Percentiles rank a stretch among this genome's conserved stretches.
Evolutionary conservation across 2,797 vertebrate genomes (phyloP).

Genomic region (Chelidonichthys spinosus): DNA sequence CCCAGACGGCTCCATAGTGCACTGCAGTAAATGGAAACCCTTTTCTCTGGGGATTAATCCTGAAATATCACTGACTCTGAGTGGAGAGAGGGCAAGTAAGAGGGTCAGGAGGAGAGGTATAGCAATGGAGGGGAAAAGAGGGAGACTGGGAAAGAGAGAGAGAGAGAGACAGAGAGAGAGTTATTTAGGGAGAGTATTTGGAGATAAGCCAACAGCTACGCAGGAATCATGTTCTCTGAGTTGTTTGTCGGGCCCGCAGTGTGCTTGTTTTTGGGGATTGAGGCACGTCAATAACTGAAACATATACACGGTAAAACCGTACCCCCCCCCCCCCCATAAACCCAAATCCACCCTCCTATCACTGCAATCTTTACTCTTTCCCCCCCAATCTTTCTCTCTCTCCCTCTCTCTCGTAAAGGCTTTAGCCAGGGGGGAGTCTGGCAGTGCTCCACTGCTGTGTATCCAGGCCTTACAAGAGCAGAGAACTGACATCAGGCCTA

Average conservation of each 20-base stretch:
- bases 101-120: conserved; percentile 69
- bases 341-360: conserved; percentile 47
- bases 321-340: conserved; percentile 52
- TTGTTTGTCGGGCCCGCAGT: conserved; percentile 60
- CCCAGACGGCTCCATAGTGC: conserved; percentile 40
- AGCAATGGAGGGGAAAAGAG: conserved; percentile 61
- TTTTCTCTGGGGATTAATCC: conserved; percentile 75
- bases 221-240: conserved; percentile 76
- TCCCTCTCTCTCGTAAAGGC: conserved; percentile 66
- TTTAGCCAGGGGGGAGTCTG: conserved; percentile 62
- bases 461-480: conserved; percentile 84
- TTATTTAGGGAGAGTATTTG: conserved; percentile 84
- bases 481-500: conserved; percentile 84
- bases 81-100: conserved; percentile 65
- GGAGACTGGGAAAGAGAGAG: conserved; percentile 71
- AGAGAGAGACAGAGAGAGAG: conserved; percentile 63
- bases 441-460: conserved; percentile 75
- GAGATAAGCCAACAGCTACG: conserved; percentile 74
- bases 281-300: conserved; percentile 56
- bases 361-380: conserved; percentile 21
- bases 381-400: conserved; percentile 14
- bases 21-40: conserved; percentile 71
- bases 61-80: conserved; percentile 73
- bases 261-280: conserved; percentile 33
- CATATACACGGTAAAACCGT: conserved; percentile 44